These are phyloP conservation scores for Drosophila truncata DNA, from an alignment of 1,140 invertebrate species.

Conservation along the genomic window DNA sequence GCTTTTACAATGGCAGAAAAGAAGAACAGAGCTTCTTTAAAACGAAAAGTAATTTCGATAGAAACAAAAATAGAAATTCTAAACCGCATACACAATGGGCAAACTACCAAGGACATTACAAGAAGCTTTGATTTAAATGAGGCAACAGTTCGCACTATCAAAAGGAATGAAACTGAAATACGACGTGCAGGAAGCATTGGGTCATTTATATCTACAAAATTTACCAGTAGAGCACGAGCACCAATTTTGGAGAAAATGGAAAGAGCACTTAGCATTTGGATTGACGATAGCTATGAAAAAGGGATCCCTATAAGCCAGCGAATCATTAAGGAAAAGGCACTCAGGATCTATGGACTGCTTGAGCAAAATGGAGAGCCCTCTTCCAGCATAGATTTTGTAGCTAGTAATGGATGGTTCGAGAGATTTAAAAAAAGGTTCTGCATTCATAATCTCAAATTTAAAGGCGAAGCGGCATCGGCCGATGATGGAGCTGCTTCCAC, in stretches of 20 bases:
- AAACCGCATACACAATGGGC: constrained; percentile 14
- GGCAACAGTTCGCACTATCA: constrained; percentile 37
- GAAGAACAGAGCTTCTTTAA: constrained; percentile 9
- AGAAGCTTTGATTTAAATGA: constrained; percentile 37
- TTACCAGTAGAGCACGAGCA: constrained; percentile 21
- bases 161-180: constrained; percentile 34
- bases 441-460: constrained; percentile 1
- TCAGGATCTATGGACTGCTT: constrained; percentile 48
- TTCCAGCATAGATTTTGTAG: constrained; percentile 31
- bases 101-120: constrained; percentile 33
- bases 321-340: constrained; percentile 56
- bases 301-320: constrained; percentile 50
- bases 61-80: constrained; percentile 36
- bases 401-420: constrained; percentile 43
- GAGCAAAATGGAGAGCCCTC: constrained; percentile 24
- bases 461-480: constrained; percentile 8
- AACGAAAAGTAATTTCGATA: constrained; percentile 58
- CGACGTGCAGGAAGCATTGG: constrained; percentile 20
- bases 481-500: constrained; percentile 46
- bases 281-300: constrained; percentile 63
- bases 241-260: constrained; percentile 38
- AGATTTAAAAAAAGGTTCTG: constrained; percentile 21
- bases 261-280: constrained; percentile 58
- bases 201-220: constrained; percentile 21
- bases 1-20: constrained; percentile 1